Evolutionary conservation across 1,140 invertebrate genomes (phyloP).

Genomic region (Littorina saxatilis): DNA sequence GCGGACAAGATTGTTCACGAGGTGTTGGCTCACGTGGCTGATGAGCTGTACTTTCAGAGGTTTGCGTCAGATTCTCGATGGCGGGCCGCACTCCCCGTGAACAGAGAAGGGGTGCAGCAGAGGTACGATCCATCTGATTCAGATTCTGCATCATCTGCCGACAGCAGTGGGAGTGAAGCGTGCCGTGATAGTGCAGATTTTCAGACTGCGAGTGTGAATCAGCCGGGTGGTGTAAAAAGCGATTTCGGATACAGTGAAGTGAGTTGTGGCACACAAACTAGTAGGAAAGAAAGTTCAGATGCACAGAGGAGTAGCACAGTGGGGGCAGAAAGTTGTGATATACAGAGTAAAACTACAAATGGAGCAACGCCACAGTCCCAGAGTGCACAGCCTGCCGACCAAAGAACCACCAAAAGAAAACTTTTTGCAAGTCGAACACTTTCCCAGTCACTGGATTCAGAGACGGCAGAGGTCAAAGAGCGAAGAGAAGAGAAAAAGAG

Average conservation of each 20-base stretch:
- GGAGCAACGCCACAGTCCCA: too few species aligned
- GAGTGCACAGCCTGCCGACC: background rate
- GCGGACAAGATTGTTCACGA: constrained; percentile 49
- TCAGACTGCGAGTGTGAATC: too few species aligned
- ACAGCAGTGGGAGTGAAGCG: background rate
- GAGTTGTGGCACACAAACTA: too few species aligned
- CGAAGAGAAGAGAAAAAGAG: background rate
- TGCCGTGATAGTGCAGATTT: background rate
- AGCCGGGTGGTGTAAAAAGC: too few species aligned
- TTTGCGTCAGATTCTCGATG: constrained; percentile 12
- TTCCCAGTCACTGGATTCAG: background rate
- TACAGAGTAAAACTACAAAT: too few species aligned
- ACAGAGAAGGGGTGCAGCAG: constrained; percentile 15
- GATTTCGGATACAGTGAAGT: too few species aligned
- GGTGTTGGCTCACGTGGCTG: constrained; percentile 41
- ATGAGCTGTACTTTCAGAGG: constrained; percentile 33
- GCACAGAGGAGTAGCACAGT: too few species aligned
- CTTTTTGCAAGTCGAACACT: background rate
- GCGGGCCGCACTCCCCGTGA: background rate
- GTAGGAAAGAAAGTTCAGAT: too few species aligned
- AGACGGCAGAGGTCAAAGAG: background rate
- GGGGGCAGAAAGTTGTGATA: too few species aligned
- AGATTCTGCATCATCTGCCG: background rate
- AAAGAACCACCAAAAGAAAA: background rate
- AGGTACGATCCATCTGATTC: background rate